Conservation (phyloP, 2,888 invertebrate genomes). For the Dynastes grantii region DNA sequence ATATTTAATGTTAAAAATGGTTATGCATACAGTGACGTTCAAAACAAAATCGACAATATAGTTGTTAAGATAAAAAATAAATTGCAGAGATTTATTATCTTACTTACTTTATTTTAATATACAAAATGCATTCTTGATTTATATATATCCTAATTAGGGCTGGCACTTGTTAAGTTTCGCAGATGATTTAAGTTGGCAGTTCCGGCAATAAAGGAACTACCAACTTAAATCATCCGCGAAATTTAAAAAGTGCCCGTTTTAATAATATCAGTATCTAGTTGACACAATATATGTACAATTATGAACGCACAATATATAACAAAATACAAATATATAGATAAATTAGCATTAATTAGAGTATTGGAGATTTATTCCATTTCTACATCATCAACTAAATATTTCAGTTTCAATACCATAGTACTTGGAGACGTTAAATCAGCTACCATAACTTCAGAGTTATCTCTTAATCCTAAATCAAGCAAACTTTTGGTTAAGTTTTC, state of each 20-base stretch:
- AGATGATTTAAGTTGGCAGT: too few species aligned
- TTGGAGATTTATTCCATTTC: slow-evolving; percentile 69
- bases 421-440: slow-evolving; percentile 94
- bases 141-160: neutral
- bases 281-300: slow-evolving; percentile 37
- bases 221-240: too few species aligned
- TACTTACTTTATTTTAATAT: slow-evolving; percentile 28
- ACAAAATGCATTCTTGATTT: slow-evolving; percentile 29
- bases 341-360: slow-evolving; percentile 24
- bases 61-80: too few species aligned
- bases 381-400: slow-evolving; percentile 72
- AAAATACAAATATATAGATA: slow-evolving; percentile 12
- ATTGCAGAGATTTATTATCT: too few species aligned
- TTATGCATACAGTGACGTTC: too few species aligned
- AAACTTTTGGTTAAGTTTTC: slow-evolving; percentile 91
- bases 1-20: too few species aligned
- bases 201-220: too few species aligned
- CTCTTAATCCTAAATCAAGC: slow-evolving; percentile 85
- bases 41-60: too few species aligned
- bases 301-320: slow-evolving; percentile 25
- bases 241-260: too few species aligned
- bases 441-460: slow-evolving; percentile 91
- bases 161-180: too few species aligned
- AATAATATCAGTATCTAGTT: neutral
- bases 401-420: slow-evolving; percentile 83